Evolutionary conservation across 2,888 invertebrate genomes (phyloP).

Genomic region (Byasa hedistus): DNA sequence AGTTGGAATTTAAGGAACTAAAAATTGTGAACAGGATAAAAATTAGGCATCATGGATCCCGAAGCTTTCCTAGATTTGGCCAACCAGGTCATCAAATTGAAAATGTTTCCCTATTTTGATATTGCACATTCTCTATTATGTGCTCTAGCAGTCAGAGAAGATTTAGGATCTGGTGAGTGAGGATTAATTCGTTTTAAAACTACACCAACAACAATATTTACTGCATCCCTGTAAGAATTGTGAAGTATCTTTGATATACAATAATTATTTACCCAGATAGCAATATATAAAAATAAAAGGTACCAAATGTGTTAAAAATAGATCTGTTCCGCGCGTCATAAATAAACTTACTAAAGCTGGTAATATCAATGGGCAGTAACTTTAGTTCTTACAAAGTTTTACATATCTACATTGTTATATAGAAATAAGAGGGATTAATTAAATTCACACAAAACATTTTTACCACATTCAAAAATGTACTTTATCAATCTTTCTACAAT

Average conservation of each 20-base stretch:
- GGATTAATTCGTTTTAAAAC: constrained; percentile 47
- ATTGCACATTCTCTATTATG: constrained; percentile 97
- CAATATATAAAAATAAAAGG: constrained; percentile 66
- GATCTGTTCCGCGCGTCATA: constrained; percentile 57
- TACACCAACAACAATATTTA: constrained; percentile 48
- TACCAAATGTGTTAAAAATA: constrained; percentile 68
- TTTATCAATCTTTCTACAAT: neutral
- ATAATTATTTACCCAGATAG: constrained; percentile 33
- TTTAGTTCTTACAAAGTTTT: neutral
- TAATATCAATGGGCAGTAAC: constrained; percentile 11
- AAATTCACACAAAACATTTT: neutral
- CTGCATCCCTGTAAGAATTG: constrained; percentile 45
- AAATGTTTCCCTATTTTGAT: constrained; percentile 99
- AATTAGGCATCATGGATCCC: constrained; percentile 88
- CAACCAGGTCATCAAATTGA: constrained; percentile 98
- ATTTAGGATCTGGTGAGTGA: constrained; percentile 91
- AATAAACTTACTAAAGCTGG: constrained; percentile 32
- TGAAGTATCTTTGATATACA: neutral
- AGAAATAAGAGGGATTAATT: neutral
- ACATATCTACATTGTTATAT: neutral
- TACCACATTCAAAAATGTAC: neutral
- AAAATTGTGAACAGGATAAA: constrained; percentile 41
- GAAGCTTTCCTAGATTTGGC: constrained; percentile 98
- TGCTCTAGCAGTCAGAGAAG: constrained; percentile 96
- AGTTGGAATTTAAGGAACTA: constrained; percentile 60